A percentile compares a stretch with the other conserved stretches of the same genome.
These are phyloP conservation scores for Neomorphus geoffroyi DNA, from an alignment of 2,797 vertebrate species.

Conservation along the genomic window DNA sequence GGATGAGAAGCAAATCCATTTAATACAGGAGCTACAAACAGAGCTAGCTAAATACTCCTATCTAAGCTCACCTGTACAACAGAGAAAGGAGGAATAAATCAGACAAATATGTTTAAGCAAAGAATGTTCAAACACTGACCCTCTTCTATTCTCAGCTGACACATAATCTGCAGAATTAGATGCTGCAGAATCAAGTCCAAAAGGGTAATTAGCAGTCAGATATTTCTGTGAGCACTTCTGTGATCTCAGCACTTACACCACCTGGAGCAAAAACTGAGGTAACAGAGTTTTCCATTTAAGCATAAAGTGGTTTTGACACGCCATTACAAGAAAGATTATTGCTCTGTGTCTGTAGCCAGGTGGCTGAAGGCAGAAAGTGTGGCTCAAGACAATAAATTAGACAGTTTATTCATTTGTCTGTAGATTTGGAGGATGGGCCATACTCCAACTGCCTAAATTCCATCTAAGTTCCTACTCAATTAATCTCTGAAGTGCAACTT, in stretches of 20 bases:
- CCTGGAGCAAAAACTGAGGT: not conserved
- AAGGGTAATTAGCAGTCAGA: not conserved
- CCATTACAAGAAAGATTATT: not conserved
- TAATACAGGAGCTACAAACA: not conserved
- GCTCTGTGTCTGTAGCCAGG: not conserved
- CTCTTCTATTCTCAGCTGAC: not conserved
- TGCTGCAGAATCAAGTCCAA: not conserved
- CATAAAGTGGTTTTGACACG: not conserved
- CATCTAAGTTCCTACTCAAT: slow-evolving; percentile 10
- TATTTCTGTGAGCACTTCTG: not conserved
- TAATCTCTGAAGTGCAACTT: slow-evolving; percentile 40
- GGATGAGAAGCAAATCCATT: not conserved
- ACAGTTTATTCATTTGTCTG: not conserved
- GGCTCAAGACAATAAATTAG: not conserved
- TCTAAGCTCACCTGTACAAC: not conserved
- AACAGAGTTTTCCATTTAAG: not conserved
- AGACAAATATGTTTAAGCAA: not conserved
- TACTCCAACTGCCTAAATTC: slow-evolving; percentile 9
- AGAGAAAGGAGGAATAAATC: not conserved
- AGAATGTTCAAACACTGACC: not conserved
- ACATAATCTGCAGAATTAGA: not conserved
- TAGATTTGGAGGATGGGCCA: not conserved
- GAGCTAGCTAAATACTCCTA: not conserved
- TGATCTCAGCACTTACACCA: not conserved
- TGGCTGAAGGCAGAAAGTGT: not conserved